phyloP scores from a whole-genome alignment of 2,888 invertebrate genomes.

The Plusia festucae region DNA sequence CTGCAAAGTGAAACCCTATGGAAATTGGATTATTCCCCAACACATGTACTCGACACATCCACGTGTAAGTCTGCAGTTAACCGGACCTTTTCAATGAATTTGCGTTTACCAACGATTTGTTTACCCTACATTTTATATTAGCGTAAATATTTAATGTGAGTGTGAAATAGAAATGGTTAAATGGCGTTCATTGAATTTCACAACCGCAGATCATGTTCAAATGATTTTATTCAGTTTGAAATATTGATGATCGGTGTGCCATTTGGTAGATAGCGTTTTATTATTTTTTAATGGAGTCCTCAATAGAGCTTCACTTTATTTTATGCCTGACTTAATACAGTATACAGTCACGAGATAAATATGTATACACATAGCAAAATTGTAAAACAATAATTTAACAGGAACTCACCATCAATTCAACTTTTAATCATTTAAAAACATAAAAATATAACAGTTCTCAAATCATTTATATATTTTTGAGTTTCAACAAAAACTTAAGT shows the following conservation, averaged over 20 bases:
- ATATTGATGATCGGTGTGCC: neutral
- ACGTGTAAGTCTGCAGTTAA: constrained; percentile 38
- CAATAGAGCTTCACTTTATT: too few relatives aligned
- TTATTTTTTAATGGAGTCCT: neutral
- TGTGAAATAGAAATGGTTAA: constrained; percentile 40
- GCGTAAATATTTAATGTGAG: constrained; percentile 36
- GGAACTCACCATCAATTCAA: too few relatives aligned
- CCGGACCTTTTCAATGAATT: constrained; percentile 35
- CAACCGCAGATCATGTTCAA: constrained; percentile 10
- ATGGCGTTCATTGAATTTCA: constrained; percentile 27
- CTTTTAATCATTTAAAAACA: too few relatives aligned
- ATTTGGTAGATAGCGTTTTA: neutral
- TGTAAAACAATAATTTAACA: too few relatives aligned
- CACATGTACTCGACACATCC: constrained; percentile 22
- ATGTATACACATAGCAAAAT: too few relatives aligned
- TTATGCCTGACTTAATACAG: too few relatives aligned
- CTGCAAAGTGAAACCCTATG: constrained; percentile 50
- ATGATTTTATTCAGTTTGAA: constrained; percentile 5
- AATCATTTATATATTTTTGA: too few relatives aligned
- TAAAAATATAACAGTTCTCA: too few relatives aligned
- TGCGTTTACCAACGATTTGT: constrained; percentile 41
- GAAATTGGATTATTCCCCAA: constrained; percentile 52
- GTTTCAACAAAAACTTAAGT: too few relatives aligned
- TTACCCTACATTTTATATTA: constrained; percentile 46
- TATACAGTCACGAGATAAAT: too few relatives aligned